Evolutionary conservation across 2,113 vertebrate genomes (phyloP), one percentile per base, ranked within the genome.

Genomic region (Anarhynchus alexandrinus): DNA sequence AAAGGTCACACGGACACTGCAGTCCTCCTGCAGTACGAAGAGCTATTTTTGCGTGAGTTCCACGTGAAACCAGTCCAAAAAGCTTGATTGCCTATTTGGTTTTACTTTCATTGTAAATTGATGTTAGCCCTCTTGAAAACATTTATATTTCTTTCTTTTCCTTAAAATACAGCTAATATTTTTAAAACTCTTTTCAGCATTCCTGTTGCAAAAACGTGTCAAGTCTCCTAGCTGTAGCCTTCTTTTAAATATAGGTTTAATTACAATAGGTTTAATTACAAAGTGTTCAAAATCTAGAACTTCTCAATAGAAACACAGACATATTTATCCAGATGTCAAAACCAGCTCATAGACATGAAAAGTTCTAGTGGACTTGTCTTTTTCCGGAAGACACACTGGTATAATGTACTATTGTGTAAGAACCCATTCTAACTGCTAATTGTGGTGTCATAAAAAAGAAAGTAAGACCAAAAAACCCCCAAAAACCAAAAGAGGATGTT

Each of bases 401-500:
- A 36, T 25, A 79, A 76, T 26, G 13, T 16, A 38, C 8, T 55
- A 5, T 4, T 36, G 49, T 65, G 15, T 40, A 92, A 82, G 42
- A 87, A 12, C 3, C 22, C 30, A 51, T 83, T 69, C 29, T 25
- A 77, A 20, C 30, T 72, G 47, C 61, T 82, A 79, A 26, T 64
- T 51, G 23, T 47, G 47, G 47, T 61, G 82, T 26, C 12, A 52
- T 59, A n/a, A 86, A 80, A 47, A 29, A 69, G 2, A 82, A 89
- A 76, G 29, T 21, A 57, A 71, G 29, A 74, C 9, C 3, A 21
- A 54, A 52, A 25, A 52, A 2, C 0, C 5, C 4, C 3, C 3
- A 5, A 9, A 43, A 29, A 70, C 6, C 29, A 40, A 62, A 81
- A 69, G 17, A 69, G 9, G 17, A 69, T 52, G 30, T 38, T 86